phyloP scores from a whole-genome alignment of 2,113 vertebrate species.

The Phalacrocorax brasilianus region DNA sequence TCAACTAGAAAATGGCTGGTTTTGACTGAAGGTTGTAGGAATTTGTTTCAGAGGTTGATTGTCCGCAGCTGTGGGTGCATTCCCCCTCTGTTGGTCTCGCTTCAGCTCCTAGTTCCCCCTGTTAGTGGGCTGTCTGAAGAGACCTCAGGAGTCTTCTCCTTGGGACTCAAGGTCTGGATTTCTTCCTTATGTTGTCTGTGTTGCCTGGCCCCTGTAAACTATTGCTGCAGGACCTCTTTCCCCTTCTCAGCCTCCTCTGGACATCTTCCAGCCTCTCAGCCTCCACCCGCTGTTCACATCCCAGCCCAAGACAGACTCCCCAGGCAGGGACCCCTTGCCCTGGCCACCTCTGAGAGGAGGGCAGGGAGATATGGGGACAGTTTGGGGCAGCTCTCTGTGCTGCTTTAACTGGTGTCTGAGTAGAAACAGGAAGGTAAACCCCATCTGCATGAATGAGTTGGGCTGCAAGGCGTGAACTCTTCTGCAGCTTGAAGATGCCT shows the following conservation, averaged over 20 bases:
- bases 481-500: neutral
- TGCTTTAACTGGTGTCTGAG: neutral
- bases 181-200: neutral
- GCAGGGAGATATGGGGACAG: neutral
- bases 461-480: neutral
- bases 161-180: neutral
- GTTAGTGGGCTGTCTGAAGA: neutral
- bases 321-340: neutral
- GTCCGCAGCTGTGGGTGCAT: fast-evolving
- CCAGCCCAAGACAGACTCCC: neutral
- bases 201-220: neutral
- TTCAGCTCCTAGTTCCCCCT: neutral
- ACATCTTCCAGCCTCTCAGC: neutral
- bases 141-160: neutral
- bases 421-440: neutral
- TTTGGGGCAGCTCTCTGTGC: neutral
- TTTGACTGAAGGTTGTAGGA: neutral
- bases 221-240: neutral
- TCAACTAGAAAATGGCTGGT: neutral
- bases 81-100: neutral
- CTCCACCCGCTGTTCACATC: neutral
- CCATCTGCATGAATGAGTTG: no score
- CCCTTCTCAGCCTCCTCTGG: neutral
- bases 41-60: no score
- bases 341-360: neutral